Evolutionary conservation across 2,888 invertebrate species (phyloP).

Genomic region (Lamproptera curius): DNA sequence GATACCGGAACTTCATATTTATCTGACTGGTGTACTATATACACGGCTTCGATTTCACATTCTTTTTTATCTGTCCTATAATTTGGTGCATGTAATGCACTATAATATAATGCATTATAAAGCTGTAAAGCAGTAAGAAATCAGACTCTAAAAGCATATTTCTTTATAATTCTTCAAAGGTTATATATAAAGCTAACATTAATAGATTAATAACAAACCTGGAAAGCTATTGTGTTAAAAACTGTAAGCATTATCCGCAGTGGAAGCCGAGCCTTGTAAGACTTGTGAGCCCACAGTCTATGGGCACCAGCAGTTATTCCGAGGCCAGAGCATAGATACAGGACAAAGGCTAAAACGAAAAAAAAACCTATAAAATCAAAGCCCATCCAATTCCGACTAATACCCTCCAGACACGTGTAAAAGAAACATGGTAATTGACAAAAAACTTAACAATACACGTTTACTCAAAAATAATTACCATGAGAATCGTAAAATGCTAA

Average conservation of each 20-base stretch:
- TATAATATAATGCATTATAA: background rate
- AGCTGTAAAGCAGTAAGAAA: too few species aligned
- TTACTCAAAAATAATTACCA: too few species aligned
- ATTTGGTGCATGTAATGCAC: background rate
- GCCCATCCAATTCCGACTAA: too few species aligned
- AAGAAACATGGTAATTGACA: too few species aligned
- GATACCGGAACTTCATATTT: too few species aligned
- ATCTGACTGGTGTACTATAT: background rate
- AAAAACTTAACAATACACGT: too few species aligned
- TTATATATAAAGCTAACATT: background rate
- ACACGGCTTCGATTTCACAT: background rate
- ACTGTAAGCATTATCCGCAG: constrained; percentile 87
- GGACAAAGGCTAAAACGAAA: constrained; percentile 77
- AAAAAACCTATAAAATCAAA: background rate
- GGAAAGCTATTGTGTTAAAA: constrained; percentile 94
- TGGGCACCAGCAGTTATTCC: constrained; percentile 99
- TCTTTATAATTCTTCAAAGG: background rate
- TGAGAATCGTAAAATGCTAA: too few species aligned
- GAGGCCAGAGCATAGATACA: constrained; percentile 88
- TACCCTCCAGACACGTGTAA: too few species aligned
- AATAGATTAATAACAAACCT: constrained; percentile 75
- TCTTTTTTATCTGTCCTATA: constrained; percentile 1
- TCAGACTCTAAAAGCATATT: background rate
- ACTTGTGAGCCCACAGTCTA: constrained; percentile 95
- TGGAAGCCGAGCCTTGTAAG: constrained; percentile 96